Evolutionary conservation across 2,888 invertebrate species (phyloP).

Genomic region (Achlya flavicornis): DNA sequence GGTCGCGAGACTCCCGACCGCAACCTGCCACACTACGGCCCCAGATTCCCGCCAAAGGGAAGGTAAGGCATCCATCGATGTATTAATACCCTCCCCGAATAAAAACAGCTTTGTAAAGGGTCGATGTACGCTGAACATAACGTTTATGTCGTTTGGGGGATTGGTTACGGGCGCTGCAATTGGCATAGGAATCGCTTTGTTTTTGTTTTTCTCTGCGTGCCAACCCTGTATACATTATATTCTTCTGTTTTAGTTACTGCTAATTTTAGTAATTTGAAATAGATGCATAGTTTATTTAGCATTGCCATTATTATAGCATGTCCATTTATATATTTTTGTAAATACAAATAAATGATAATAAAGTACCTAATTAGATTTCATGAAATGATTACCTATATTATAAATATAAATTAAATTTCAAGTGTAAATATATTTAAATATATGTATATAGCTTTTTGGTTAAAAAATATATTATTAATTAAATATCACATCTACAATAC

Average conservation of each 20-base stretch:
- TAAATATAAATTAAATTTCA: too few relatives aligned
- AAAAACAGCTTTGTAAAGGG: constrained; percentile 2
- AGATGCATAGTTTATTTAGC: neutral
- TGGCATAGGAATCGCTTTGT: constrained; percentile 13
- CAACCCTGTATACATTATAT: constrained; percentile 20
- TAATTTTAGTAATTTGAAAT: neutral
- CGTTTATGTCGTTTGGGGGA: constrained; percentile 12
- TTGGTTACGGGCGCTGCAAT: constrained; percentile 16
- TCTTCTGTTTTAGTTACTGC: neutral
- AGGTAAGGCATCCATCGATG: constrained; percentile 82
- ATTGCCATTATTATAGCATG: neutral
- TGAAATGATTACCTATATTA: too few relatives aligned
- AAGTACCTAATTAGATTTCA: too few relatives aligned
- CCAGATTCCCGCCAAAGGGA: constrained; percentile 93
- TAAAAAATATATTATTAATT: too few relatives aligned
- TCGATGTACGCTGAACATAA: constrained; percentile 11
- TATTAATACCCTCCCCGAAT: neutral
- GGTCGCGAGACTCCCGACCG: constrained; percentile 93
- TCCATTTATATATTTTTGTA: neutral
- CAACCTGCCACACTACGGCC: constrained; percentile 94
- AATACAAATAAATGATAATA: too few relatives aligned
- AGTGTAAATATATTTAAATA: too few relatives aligned
- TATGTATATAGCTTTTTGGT: too few relatives aligned
- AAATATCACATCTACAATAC: neutral
- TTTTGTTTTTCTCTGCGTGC: constrained; percentile 25